Base-by-base conservation (phyloP, 1,140 invertebrate genomes). In the Potamilus streckersoni region DNA sequence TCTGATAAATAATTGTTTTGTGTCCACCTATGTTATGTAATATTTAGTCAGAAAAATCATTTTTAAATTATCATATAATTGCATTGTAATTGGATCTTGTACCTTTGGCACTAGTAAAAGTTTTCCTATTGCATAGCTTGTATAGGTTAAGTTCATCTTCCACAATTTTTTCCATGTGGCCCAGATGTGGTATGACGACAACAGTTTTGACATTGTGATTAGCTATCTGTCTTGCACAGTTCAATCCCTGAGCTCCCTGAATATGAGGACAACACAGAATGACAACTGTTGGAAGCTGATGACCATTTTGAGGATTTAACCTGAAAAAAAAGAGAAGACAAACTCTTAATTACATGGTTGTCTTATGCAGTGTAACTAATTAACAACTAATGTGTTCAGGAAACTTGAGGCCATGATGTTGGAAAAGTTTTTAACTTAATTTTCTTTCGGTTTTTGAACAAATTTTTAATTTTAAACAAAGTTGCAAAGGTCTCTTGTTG, bases 151-250 rank as follows among this genome's bases (percentile, higher is more conserved):
- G 80, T 86, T 95, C 94, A 78, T 92, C 88, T 65, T 83, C 79
- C 55, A 89, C 69, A 75, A 68, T 79, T 73, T 77, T 78, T 74
- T 83, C 80, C 84, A 77, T 84, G 78, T 78, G 89, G 91, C 81
- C 69, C 75, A 79, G 80, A 66, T 92, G 79, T 91, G 92, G 86
- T n/a, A 93, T 88, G 79, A 93, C 94, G 0, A 95, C 92, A 31
- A 93, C 89, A 0, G 94, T 94, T 73, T 93, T 93, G 0, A 96
- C 93, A 49, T 95, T 95, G 85, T 97, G 95, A 84, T 94, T 94
- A 23, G 94, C 93, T 64, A 97, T 91, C 84, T 96, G 94, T 23
- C 96, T 92, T 4, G 90, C 91, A 78, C 94, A 93, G 81, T 88
- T 91, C 66, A 94, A 93, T 14, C 94, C 93, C 71, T 94, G 94